Evolutionary conservation across 1,140 invertebrate species (phyloP), one percentile per base, ranked within the genome.

Genomic region (Augochlora pura): DNA sequence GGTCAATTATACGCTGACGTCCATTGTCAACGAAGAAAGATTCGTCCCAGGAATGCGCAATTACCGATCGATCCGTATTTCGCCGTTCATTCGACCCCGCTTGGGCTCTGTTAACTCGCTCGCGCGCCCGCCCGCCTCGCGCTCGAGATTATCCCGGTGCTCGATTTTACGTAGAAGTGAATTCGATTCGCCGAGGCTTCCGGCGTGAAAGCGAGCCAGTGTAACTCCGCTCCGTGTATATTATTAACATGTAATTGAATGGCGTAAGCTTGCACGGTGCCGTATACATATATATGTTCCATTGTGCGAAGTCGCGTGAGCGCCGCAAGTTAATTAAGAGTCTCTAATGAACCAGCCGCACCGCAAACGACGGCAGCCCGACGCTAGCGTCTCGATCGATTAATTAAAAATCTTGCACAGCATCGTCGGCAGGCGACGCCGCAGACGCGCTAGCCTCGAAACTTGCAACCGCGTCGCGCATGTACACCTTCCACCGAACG

Each of bases 221-320:
- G 80, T 85, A 82, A 85, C 84, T 85, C 42, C 67, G 80, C 76
- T 81, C 63, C 21, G 67, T 68, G 87, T 91, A 90, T 90, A 92
- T 92, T 92, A 91, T 91, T 91, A 91, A 92, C 88, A 90, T 91
- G 87, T 91, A 91, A 91, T 91, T 91, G 89, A 92, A 91, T 89
- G 87, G 88, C 85, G 86, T 88, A 84, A 90, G 84, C 85, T 87
- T 88, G 87, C 86, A 82, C 81, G 65, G 77, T 25, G 1, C 23
- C 9, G 12, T 49, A 66, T 52, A 78, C 21, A 62, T 39, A 39
- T 25, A 52, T 80, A 65, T 67, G 68, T 78, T 38, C 89, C 83
- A 92, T 92, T 92, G 90, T 92, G 84, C 87, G 86, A 90, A 91
- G 89, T 92, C 90, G 91, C 90, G 90, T 91, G 91, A 89, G 88